phyloP scores from a whole-genome alignment of 2,888 invertebrate species.

The Metellina segmentata region DNA sequence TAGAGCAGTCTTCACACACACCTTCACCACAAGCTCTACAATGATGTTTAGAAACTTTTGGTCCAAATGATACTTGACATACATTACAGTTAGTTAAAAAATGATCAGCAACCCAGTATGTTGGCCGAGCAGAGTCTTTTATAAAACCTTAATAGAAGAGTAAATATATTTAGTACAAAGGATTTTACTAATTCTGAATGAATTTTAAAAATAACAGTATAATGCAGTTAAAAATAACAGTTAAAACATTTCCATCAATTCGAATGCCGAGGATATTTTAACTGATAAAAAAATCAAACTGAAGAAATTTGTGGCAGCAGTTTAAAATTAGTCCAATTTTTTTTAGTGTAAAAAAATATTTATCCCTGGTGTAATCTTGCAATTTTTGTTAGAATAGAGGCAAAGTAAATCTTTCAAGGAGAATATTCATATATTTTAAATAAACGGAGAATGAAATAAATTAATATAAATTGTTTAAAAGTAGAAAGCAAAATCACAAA shows the following conservation, averaged over 20 bases:
- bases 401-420: too few species aligned
- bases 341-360: background rate
- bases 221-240: background rate
- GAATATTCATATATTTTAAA: too few species aligned
- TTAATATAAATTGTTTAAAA: too few species aligned
- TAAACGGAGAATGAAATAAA: too few species aligned
- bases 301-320: conserved; percentile 29
- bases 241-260: too few species aligned
- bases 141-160: conserved; percentile 83
- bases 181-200: background rate
- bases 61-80: conserved; percentile 85
- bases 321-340: conserved; percentile 37
- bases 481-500: too few species aligned
- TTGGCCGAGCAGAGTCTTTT: conserved; percentile 88
- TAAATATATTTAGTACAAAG: background rate
- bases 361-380: too few species aligned
- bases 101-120: conserved; percentile 90
- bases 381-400: too few species aligned
- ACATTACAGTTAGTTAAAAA: conserved; percentile 86
- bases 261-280: too few species aligned
- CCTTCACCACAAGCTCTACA: conserved; percentile 88
- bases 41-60: conserved; percentile 84
- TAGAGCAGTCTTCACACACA: conserved; percentile 84
- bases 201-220: background rate
- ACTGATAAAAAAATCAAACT: too few species aligned